Conservation (phyloP, 1,140 invertebrate genomes). For the Penaeus indicus region DNA sequence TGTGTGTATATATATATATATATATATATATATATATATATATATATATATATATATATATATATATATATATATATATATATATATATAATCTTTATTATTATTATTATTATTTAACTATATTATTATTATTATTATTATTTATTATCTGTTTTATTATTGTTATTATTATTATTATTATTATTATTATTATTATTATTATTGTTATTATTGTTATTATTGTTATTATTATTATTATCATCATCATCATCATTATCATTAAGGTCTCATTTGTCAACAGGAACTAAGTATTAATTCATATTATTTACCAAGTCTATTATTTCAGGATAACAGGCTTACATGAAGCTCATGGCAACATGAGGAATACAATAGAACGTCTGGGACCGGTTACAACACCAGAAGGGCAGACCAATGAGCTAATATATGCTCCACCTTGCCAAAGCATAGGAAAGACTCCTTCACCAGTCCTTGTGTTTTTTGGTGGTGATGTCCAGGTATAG, state of each 20-base stretch:
- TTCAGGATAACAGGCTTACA: background rate
- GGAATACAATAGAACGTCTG: background rate
- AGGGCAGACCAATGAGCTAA: constrained; percentile 9
- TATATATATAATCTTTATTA: constrained; percentile 25
- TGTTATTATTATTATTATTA: no score
- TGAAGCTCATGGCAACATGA: background rate
- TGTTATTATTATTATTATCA: no score
- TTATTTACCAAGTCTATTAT: background rate
- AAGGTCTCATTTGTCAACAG: background rate
- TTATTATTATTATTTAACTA: no score
- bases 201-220: no score
- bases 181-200: background rate
- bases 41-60: constrained; percentile 47
- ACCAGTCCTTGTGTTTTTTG: background rate
- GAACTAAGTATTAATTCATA: background rate
- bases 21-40: constrained; percentile 51
- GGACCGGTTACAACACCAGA: background rate
- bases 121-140: constrained; percentile 21
- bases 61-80: constrained; percentile 51
- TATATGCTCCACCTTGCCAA: background rate
- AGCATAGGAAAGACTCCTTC: background rate
- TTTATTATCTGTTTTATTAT: background rate
- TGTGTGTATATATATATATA: constrained; percentile 47
- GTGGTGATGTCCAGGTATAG: constrained; percentile 18
- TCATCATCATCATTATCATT: no score